Evolutionary conservation across 1,140 invertebrate species (phyloP).

Genomic region (Tetraneura akinire): DNA sequence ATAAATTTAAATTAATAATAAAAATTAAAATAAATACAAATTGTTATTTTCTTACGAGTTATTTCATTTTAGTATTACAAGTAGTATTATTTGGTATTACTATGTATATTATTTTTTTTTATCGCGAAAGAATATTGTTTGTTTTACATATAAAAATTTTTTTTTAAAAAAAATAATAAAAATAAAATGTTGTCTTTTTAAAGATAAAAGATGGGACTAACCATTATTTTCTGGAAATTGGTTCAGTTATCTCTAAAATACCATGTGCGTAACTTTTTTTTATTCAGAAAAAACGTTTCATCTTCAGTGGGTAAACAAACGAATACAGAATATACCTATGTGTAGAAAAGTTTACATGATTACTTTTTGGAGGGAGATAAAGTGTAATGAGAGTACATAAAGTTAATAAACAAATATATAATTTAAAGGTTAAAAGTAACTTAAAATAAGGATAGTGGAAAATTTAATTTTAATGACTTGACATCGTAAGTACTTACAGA

Average conservation of each 20-base stretch:
- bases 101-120: neutral
- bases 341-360: constrained; percentile 28
- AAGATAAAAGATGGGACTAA: constrained; percentile 57
- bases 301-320: constrained; percentile 20
- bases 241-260: constrained; percentile 27
- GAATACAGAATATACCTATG: constrained; percentile 5
- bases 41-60: no score
- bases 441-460: constrained; percentile 21
- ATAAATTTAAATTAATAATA: no score
- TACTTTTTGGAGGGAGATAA: constrained; percentile 15
- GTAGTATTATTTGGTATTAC: no score
- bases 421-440: constrained; percentile 38
- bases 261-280: constrained; percentile 14
- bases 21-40: no score
- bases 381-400: constrained; percentile 24
- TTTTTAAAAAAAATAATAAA: neutral
- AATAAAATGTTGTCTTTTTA: constrained; percentile 57
- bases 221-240: constrained; percentile 28
- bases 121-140: neutral
- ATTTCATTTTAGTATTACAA: no score
- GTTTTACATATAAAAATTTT: constrained; percentile 10
- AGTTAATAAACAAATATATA: constrained; percentile 41
- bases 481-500: neutral
- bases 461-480: constrained; percentile 40
- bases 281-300: neutral